Evolutionary conservation across 2,113 vertebrate genomes (phyloP).

Genomic region (Echinops telfairi): DNA sequence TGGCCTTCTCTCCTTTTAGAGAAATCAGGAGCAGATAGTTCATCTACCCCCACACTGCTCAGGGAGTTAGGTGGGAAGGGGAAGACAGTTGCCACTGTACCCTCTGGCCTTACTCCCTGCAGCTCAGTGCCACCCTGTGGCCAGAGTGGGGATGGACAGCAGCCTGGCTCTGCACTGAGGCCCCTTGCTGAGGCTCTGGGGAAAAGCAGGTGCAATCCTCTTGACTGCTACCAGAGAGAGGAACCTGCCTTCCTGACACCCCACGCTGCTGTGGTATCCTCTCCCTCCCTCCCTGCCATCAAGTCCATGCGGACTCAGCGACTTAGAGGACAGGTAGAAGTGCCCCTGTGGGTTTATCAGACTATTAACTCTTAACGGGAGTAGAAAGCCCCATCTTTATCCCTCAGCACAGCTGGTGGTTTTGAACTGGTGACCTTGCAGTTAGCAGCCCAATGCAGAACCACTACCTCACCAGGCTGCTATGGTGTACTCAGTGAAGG

Average conservation of each 20-base stretch:
- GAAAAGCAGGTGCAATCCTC: not conserved
- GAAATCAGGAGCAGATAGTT: not conserved
- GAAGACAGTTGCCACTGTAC: not conserved
- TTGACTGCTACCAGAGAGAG: not conserved
- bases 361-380: no score
- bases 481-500: not conserved
- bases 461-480: not conserved
- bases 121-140: constrained; percentile 72
- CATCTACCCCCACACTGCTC: not conserved
- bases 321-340: no score
- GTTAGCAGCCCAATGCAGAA: not conserved
- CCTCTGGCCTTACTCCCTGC: not conserved
- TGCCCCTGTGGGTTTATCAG: no score
- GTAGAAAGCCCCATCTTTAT: no score
- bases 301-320: no score
- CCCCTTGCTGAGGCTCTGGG: not conserved
- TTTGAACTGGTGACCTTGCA: no score
- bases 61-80: not conserved
- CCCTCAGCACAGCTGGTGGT: no score
- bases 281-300: no score
- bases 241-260: not conserved
- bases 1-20: not conserved
- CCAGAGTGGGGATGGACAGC: constrained; percentile 12
- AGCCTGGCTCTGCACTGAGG: not conserved
- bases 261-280: not conserved